phyloP scores from a whole-genome alignment of 2,797 vertebrate species.

The Enteromius anoplus region DNA sequence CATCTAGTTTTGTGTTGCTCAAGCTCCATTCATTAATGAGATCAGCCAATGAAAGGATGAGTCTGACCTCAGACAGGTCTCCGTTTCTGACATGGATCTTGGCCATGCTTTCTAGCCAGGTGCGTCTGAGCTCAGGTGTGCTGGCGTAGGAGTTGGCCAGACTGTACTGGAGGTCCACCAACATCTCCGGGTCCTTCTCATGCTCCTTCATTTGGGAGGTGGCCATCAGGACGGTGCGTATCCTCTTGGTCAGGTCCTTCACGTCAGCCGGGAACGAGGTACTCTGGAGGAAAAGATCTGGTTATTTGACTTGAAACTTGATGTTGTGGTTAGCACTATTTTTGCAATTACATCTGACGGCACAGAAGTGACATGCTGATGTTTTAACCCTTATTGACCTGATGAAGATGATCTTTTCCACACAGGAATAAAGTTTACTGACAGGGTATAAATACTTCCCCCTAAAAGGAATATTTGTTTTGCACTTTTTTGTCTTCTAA shows the following conservation, averaged over 20 bases:
- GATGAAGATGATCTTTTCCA: too few relatives aligned
- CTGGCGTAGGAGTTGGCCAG: constrained; percentile 90
- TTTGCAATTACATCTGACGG: neutral
- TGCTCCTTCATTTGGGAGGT: constrained; percentile 93
- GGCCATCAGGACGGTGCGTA: constrained; percentile 89
- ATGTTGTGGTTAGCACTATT: neutral
- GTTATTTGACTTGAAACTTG: too few relatives aligned
- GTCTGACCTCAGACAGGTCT: constrained; percentile 86
- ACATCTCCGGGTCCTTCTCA: constrained; percentile 90
- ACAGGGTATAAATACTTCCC: neutral
- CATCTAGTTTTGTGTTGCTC: neutral
- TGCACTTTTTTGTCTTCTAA: too few relatives aligned
- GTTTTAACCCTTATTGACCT: neutral
- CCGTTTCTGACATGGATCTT: constrained; percentile 88
- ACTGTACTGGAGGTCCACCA: constrained; percentile 90
- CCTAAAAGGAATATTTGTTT: too few relatives aligned
- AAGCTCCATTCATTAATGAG: neutral
- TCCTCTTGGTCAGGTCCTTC: constrained; percentile 89
- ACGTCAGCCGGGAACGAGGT: constrained; percentile 87
- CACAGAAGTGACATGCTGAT: neutral
- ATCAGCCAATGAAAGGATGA: neutral
- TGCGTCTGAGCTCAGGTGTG: constrained; percentile 86
- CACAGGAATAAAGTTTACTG: too few relatives aligned
- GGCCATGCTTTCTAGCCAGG: constrained; percentile 92
- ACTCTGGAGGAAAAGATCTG: constrained; percentile 74